These are phyloP conservation scores for Drosophila longiperda DNA, from an alignment of 2,888 invertebrate species.

Conservation along the genomic window DNA sequence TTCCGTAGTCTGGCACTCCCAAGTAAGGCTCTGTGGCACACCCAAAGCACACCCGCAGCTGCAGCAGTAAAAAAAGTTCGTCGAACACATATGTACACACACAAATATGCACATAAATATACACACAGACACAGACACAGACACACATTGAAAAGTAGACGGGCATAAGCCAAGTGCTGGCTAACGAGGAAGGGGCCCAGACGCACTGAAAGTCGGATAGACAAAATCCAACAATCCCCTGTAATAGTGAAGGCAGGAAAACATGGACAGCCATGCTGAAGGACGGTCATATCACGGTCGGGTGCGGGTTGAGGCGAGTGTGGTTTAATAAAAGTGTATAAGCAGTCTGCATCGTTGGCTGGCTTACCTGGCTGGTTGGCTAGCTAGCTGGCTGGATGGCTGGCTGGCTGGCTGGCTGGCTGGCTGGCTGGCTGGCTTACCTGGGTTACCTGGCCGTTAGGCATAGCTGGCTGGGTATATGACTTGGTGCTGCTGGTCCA, in stretches of 20 bases:
- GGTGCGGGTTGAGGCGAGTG: constrained; percentile 22
- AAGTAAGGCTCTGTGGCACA: constrained; percentile 49
- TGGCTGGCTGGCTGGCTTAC: constrained; percentile 22
- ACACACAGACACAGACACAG: constrained; percentile 18
- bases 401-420: constrained; percentile 21
- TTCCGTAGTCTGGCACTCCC: constrained; percentile 16
- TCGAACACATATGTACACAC: constrained; percentile 28
- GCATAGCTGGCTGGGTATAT: constrained; percentile 47
- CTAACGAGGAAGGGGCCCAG: constrained; percentile 36
- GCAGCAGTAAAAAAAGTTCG: constrained; percentile 68
- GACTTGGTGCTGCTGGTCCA: constrained; percentile 55
- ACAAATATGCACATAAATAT: constrained; percentile 53
- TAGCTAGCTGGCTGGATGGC: constrained; percentile 5
- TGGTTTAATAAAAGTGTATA: constrained; percentile 74
- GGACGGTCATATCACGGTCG: constrained; percentile 68
- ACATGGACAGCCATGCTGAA: constrained; percentile 68
- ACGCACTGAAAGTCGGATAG: constrained; percentile 56
- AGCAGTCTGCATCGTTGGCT: constrained; percentile 58
- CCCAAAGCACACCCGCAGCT: constrained; percentile 80
- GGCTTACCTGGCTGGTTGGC: constrained; percentile 36
- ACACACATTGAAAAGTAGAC: constrained; percentile 32
- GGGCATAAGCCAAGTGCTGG: constrained; percentile 28
- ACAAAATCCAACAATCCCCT: constrained; percentile 51
- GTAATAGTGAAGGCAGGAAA: constrained; percentile 65
- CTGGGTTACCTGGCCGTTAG: constrained; percentile 32